Evolutionary conservation across 2,113 vertebrate genomes (phyloP).

Genomic region (Ailuropoda melanoleuca): DNA sequence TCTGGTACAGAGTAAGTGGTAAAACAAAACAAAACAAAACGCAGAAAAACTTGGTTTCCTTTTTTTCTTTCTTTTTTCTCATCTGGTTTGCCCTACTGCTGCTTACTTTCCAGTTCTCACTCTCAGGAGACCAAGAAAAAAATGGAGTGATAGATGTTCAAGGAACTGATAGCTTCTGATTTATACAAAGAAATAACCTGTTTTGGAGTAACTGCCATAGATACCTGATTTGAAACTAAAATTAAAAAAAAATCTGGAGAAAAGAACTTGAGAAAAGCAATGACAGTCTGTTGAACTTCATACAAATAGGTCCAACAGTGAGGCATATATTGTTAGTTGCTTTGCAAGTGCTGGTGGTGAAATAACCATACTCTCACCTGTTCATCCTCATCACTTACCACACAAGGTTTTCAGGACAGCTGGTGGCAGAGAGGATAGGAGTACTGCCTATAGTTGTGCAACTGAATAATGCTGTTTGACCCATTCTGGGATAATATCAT

Average conservation of each 20-base stretch:
- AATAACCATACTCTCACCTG: background rate
- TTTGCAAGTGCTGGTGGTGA: background rate
- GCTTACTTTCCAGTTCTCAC: background rate
- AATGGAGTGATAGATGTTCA: background rate
- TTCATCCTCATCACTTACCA: slow-evolving; percentile 41
- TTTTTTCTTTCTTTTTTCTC: background rate
- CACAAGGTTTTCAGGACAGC: background rate
- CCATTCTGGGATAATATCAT: background rate
- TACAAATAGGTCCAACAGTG: background rate
- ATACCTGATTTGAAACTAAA: background rate
- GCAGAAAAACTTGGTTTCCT: background rate
- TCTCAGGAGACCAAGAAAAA: background rate
- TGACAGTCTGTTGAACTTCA: background rate
- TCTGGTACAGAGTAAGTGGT: background rate
- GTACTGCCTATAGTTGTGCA: background rate
- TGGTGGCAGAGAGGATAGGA: background rate
- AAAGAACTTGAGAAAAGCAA: background rate
- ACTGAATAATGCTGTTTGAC: background rate
- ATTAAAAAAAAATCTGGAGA: background rate
- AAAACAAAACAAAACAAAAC: background rate
- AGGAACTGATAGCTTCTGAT: background rate
- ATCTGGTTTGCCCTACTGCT: background rate
- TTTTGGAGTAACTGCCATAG: slow-evolving; percentile 4
- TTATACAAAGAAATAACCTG: background rate
- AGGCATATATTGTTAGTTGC: background rate